Conservation (phyloP, 2,888 invertebrate genomes). For the Drosophila cyrtoloma region DNA sequence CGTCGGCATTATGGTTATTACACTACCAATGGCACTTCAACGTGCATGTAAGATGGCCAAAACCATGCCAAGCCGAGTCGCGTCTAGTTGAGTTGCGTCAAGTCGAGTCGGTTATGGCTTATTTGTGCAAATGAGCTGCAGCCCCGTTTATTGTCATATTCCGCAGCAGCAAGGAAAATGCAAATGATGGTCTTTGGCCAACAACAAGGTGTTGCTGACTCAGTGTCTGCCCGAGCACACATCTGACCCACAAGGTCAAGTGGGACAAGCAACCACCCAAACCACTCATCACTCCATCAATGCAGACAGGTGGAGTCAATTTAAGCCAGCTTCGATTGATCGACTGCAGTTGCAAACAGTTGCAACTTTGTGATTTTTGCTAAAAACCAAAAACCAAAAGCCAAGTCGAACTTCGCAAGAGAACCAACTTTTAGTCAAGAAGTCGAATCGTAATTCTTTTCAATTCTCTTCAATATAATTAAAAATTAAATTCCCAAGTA, state of each 20-base stretch:
- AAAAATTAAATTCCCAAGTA: not conserved
- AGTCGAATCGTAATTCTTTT: not conserved
- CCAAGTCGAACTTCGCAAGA: not conserved
- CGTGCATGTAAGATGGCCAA: slow-evolving; percentile 42
- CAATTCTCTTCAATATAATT: not conserved
- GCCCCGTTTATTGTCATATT: slow-evolving; percentile 70
- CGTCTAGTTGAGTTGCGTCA: slow-evolving; percentile 5
- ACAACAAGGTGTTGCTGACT: slow-evolving; percentile 25
- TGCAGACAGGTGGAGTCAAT: slow-evolving; percentile 23
- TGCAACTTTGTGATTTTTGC: not conserved
- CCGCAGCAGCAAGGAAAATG: slow-evolving; percentile 57
- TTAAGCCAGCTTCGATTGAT: not conserved
- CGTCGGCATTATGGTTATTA: slow-evolving; percentile 80
- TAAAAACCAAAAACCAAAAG: not conserved
- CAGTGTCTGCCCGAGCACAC: slow-evolving; percentile 27
- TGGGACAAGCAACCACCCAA: not conserved
- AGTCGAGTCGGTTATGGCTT: slow-evolving; percentile 69
- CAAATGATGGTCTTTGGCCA: slow-evolving; percentile 68
- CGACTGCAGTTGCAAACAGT: not conserved
- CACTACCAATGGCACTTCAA: slow-evolving; percentile 47
- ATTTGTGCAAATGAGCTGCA: slow-evolving; percentile 80
- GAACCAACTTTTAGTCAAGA: not conserved
- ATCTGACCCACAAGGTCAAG: slow-evolving; percentile 54
- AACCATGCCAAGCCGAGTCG: slow-evolving; percentile 4
- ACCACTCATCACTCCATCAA: slow-evolving; percentile 4